These are phyloP conservation scores for Sthenelais limicola DNA, from an alignment of 2,888 invertebrate species.

Conservation along the genomic window DNA sequence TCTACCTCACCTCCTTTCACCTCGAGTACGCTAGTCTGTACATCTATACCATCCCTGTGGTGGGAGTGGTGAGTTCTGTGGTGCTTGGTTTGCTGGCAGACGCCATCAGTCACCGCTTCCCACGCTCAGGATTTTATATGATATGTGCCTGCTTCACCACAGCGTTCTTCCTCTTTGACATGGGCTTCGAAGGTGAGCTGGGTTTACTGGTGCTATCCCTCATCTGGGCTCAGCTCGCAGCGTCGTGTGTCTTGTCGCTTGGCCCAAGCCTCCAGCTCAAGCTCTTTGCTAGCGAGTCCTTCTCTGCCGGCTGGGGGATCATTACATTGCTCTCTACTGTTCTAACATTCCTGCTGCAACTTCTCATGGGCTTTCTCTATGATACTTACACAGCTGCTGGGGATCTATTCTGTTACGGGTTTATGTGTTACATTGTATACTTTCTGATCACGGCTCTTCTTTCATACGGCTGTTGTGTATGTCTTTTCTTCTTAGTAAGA, in stretches of 20 bases:
- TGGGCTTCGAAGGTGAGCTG: slow-evolving; percentile 8
- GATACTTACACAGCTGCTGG: slow-evolving; percentile 9
- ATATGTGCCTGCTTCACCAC: background rate
- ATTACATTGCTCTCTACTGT: slow-evolving; percentile 1
- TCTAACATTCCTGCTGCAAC: background rate
- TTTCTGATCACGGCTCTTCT: background rate
- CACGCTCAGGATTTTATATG: slow-evolving; percentile 11
- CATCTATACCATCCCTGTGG: slow-evolving; percentile 9
- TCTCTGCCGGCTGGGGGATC: slow-evolving; percentile 27
- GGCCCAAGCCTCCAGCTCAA: slow-evolving; percentile 26
- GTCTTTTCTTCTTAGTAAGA: slow-evolving; percentile 17
- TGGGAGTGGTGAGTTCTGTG: background rate
- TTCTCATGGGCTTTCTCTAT: slow-evolving; percentile 4
- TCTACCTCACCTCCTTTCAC: background rate
- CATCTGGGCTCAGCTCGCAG: slow-evolving; percentile 6
- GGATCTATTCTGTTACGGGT: background rate
- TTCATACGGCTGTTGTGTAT: background rate
- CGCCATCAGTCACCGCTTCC: background rate
- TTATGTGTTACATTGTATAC: slow-evolving; percentile 23
- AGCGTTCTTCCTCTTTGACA: background rate
- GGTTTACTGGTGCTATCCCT: background rate
- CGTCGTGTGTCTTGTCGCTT: background rate
- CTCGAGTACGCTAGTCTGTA: background rate
- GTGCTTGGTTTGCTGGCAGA: slow-evolving; percentile 4
- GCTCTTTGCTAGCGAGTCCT: slow-evolving; percentile 1